A percentile compares a stretch with the other conserved stretches of the same genome.
Conservation (phyloP, 2,888 invertebrate genomes). For the Leptogaster cylindrica region DNA sequence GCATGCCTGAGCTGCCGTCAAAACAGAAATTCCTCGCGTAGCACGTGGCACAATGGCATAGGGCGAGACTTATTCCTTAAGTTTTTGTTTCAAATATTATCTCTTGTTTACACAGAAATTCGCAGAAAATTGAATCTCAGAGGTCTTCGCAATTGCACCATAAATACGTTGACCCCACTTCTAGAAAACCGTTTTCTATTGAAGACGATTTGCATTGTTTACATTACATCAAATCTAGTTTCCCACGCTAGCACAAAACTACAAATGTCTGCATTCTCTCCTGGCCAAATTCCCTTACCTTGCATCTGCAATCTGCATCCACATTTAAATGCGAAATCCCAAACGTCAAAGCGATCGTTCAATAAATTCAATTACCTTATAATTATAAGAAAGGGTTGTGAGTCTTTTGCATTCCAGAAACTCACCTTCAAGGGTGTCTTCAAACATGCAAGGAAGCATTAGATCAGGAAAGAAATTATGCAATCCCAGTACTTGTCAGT, state of each 20-base stretch:
- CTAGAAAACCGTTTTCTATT: too few relatives aligned
- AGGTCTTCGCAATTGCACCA: too few relatives aligned
- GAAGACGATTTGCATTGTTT: too few relatives aligned
- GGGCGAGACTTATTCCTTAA: neutral
- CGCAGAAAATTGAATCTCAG: too few relatives aligned
- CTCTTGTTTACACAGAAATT: constrained; percentile 10
- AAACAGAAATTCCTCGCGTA: constrained; percentile 16
- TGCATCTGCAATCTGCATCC: constrained; percentile 5
- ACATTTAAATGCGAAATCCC: constrained; percentile 29
- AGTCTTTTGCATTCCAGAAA: neutral
- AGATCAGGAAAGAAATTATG: constrained; percentile 28
- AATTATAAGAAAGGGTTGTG: constrained; percentile 29
- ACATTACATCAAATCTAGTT: too few relatives aligned
- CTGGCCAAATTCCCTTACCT: neutral
- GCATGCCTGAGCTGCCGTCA: constrained; percentile 33
- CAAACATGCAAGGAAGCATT: neutral
- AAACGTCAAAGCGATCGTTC: constrained; percentile 20
- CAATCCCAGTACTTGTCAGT: constrained; percentile 20
- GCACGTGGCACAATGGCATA: constrained; percentile 25
- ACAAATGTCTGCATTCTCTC: neutral
- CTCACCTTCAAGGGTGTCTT: neutral
- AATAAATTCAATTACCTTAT: constrained; percentile 29
- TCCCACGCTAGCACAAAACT: constrained; percentile 4
- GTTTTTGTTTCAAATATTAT: constrained; percentile 7
- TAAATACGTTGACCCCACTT: too few relatives aligned